phyloP scores from a whole-genome alignment of 92 coral and sea anemone genomes.

The Pocillopora meandrina region DNA sequence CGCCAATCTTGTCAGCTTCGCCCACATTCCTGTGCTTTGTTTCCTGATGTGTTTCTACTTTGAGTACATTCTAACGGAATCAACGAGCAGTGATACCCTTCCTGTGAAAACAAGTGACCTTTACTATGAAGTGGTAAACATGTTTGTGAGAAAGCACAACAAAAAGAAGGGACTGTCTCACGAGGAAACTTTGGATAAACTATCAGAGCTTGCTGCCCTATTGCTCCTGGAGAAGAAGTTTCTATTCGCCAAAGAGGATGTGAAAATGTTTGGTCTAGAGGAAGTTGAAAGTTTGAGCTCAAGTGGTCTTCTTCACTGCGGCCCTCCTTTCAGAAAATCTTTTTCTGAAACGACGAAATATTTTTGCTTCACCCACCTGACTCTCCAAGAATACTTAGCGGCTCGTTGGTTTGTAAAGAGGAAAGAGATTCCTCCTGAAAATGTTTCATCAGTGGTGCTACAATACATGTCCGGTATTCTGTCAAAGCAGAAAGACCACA shows the following conservation, averaged over 20 bases:
- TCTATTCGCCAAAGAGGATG: conserved; percentile 18
- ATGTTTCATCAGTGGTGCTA: neutral
- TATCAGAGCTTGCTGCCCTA: conserved; percentile 38
- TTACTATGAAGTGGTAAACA: conserved; percentile 25
- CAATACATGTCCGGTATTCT: conserved; percentile 54
- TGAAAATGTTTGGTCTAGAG: conserved; percentile 15
- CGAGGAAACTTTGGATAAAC: conserved; percentile 34
- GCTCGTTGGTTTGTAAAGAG: conserved; percentile 26
- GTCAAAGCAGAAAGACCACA: conserved; percentile 9
- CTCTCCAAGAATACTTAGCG: too few relatives aligned
- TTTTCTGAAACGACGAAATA: too few relatives aligned
- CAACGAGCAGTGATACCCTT: conserved; percentile 7
- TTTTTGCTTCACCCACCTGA: too few relatives aligned
- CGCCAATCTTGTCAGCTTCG: conserved; percentile 3
- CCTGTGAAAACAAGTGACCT: conserved; percentile 40
- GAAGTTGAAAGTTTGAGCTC: conserved; percentile 7
- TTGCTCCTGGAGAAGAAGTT: conserved; percentile 26
- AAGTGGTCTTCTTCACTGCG: too few relatives aligned
- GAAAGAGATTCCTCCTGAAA: neutral
- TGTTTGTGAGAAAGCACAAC: conserved; percentile 37
- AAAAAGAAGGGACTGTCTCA: neutral
- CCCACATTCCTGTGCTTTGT: too few relatives aligned
- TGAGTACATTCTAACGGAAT: neutral
- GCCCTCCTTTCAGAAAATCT: too few relatives aligned
- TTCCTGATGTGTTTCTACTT: conserved; percentile 4